These are phyloP conservation scores for Choristoneura fumiferana DNA, from an alignment of 1,140 invertebrate genomes.

Conservation along the genomic window DNA sequence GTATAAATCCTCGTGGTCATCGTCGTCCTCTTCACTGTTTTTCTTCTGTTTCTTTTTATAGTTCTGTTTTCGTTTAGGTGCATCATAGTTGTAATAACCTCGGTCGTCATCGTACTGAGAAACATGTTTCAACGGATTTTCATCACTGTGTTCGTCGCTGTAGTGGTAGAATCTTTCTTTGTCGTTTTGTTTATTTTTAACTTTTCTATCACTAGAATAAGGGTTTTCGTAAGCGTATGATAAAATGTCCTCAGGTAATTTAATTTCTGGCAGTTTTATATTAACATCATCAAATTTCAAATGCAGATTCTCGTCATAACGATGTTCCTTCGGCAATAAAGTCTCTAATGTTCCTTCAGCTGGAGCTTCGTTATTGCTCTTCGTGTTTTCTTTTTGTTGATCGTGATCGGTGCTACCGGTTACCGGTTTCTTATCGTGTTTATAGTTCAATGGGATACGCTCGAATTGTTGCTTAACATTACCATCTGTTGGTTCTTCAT, in stretches of 20 bases:
- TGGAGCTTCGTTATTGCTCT: conserved; percentile 24
- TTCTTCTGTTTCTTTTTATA: conserved; percentile 30
- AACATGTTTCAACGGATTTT: conserved; percentile 13
- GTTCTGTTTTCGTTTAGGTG: conserved; percentile 28
- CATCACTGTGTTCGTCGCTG: conserved; percentile 34
- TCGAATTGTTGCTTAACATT: conserved; percentile 73
- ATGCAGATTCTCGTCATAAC: conserved; percentile 61
- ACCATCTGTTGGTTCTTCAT: conserved; percentile 28
- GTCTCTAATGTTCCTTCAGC: conserved; percentile 38
- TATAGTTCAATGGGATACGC: conserved; percentile 71
- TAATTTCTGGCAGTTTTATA: conserved; percentile 67
- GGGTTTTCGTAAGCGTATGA: conserved; percentile 37
- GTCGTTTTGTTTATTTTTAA: conserved; percentile 30
- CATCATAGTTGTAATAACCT: conserved; percentile 34
- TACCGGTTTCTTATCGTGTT: conserved; percentile 47
- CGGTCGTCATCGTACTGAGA: conserved; percentile 33
- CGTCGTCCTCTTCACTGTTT: conserved; percentile 36
- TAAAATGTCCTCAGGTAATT: conserved; percentile 66
- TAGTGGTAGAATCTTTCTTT: conserved; percentile 34
- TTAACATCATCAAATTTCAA: conserved; percentile 58
- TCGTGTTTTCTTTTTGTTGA: conserved; percentile 17
- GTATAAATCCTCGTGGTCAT: conserved; percentile 59
- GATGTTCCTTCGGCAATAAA: conserved; percentile 34
- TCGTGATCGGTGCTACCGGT: conserved; percentile 22
- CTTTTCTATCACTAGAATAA: conserved; percentile 27